Base-by-base conservation (phyloP, 2,888 invertebrate genomes). In the Lymantria monacha region DNA sequence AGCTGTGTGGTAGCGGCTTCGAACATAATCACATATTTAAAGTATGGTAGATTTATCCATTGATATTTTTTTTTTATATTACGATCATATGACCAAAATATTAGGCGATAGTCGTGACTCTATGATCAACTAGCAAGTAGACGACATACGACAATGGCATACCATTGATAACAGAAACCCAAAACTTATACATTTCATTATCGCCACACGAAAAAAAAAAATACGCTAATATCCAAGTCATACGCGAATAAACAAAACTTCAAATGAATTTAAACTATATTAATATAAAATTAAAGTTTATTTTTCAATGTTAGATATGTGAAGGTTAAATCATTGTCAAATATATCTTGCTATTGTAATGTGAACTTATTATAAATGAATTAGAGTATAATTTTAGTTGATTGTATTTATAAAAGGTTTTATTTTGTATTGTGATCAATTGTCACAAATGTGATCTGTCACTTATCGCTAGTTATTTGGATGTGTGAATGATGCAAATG, bases 361-460 rank as follows among this genome's bases (percentile, higher is more conserved):
- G 33, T 33, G 10, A 10, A 33, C 33, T 33, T 33, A 10, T 10
- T 9, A 1, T 33, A 10, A 33, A 33, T 33, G 7, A 1, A 7
- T 33, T 33, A 33, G 9, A 10, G 10, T 33, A 5, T 3, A 10
- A 33, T 33, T 33, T 33, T 33, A 33, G 3, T 33, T 33, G 33
- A 10, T 3, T 33, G 7, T 3, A 1, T 22, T 33, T 33, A 33
- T 33, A 33, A 33, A 33, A 33, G 22, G 22, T 22, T 22, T 22
- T 22, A 22, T 22, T 22, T 22, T 22, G 22, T 22, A 22, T 22
- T 22, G 22, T 22, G 22, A 22, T 22, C 75, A 62, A 74, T 78
- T 83, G 84, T 84, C 81, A 69, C 76, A 66, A 59, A 70, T 79
- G 81, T 83, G 83, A 83, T 74, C 53, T 67, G 58, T 57, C 59